Conservation (phyloP, 2,888 invertebrate species). For the Drosophila paramelanica region DNA sequence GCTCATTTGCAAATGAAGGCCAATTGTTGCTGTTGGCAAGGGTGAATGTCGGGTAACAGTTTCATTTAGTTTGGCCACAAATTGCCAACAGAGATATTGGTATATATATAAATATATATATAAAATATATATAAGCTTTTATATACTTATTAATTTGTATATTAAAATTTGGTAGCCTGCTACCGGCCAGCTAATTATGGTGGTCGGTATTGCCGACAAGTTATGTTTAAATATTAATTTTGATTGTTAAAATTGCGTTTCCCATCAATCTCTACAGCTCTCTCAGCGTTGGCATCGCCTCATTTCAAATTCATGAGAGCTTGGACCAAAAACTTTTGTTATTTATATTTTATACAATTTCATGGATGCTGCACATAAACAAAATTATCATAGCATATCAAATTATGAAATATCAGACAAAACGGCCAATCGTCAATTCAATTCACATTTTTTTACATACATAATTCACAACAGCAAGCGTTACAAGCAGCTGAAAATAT, state of each 20-base stretch:
- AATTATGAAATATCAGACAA: constrained; percentile 47
- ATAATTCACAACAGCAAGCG: constrained; percentile 33
- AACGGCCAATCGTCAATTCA: constrained; percentile 40
- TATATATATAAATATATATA: constrained; percentile 4
- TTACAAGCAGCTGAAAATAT: constrained; percentile 3
- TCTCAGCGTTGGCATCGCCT: constrained; percentile 4
- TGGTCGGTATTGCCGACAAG: constrained; percentile 32
- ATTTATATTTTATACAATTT: constrained; percentile 78
- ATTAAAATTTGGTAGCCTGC: background rate
- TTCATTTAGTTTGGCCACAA: constrained; percentile 70
- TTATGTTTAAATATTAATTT: constrained; percentile 77
- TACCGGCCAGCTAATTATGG: constrained; percentile 64
- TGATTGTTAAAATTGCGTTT: constrained; percentile 62
- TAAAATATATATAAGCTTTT: constrained; percentile 4
- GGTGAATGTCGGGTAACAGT: constrained; percentile 29
- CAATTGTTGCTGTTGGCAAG: constrained; percentile 63
- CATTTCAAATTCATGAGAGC: constrained; percentile 64
- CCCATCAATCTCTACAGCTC: constrained; percentile 60
- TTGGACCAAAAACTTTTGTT: constrained; percentile 59
- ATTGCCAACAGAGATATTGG: constrained; percentile 34
- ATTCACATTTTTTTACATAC: constrained; percentile 29
- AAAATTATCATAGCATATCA: constrained; percentile 73
- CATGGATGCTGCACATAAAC: constrained; percentile 68
- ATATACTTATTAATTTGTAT: constrained; percentile 1
- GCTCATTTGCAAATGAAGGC: constrained; percentile 81